Percentiles rank a stretch among this genome's conserved stretches.
Evolutionary conservation across 2,797 vertebrate species (phyloP).

Genomic region (Neosilurus hyrtlii): DNA sequence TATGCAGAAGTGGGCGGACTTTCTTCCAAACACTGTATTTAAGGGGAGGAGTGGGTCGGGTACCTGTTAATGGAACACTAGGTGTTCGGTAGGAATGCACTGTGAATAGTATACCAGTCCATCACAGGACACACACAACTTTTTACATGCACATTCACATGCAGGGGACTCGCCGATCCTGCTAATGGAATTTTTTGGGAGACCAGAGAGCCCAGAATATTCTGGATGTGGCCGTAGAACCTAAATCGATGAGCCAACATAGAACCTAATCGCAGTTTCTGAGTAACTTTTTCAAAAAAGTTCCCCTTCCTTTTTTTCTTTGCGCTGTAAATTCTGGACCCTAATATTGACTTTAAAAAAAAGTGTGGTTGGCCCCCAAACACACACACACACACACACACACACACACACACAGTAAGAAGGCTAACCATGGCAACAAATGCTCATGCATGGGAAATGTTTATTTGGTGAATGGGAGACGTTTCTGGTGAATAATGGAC

Average conservation of each 20-base stretch:
- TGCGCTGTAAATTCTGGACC: neutral
- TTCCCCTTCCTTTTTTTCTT: neutral
- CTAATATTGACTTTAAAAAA: neutral
- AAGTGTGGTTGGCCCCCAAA: neutral
- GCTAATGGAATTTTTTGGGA: neutral
- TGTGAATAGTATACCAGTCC: neutral
- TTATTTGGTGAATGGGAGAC: constrained; percentile 10
- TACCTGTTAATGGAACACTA: neutral
- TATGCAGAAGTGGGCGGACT: neutral
- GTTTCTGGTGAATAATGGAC: constrained; percentile 15
- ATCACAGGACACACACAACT: neutral
- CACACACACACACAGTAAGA: constrained; percentile 7
- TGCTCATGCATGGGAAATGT: constrained; percentile 28
- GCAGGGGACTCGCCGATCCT: neutral
- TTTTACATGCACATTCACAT: neutral
- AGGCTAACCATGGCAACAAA: constrained; percentile 32
- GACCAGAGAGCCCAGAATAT: neutral
- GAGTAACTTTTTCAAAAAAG: too few relatives aligned
- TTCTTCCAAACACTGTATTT: neutral
- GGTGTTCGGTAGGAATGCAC: neutral
- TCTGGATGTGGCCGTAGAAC: neutral
- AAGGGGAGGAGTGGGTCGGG: neutral
- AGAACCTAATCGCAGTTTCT: too few relatives aligned
- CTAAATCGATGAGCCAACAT: too few relatives aligned
- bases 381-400: constrained; percentile 26